Evolutionary conservation across 2,888 invertebrate genomes (phyloP), one percentile per base, ranked within the genome.

Genomic region (Teleiodes luculella): DNA sequence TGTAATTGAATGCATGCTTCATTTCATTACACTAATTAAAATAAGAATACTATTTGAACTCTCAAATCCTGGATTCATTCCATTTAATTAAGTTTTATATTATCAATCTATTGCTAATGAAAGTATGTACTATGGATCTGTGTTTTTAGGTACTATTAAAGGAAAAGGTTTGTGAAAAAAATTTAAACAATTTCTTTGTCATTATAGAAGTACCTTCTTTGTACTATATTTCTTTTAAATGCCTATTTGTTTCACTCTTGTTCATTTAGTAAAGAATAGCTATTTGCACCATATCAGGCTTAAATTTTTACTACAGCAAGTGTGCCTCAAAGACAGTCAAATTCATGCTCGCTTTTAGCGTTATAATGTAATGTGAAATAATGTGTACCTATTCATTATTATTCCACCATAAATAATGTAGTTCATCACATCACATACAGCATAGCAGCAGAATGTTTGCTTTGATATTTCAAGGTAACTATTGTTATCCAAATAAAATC

Each of bases 31-130:
- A 39, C 7, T 30, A 30, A 10, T 47, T 49, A 11, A 30, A 7
- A 37, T 33, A 11, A 2, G 33, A 5, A 41, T 11, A 20, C 4
- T 8, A 20, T 16, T 64, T 56, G 52, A 59, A 57, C 63, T 64
- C 53, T 20, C 62, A 55, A 66, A 62, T 64, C 64, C 65, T 46
- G 56, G 59, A 66, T 69, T 74, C 71, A 73, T 72, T 75, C 70
- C 72, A 70, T 68, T 60, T 67, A 47, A 53, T 54, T 69, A 67
- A 68, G 64, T 59, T 69, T 62, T 24, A 6, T 24, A 24, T 59
- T 24, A 55, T 53, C 58, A 63, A 51, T 55, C 51, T 52, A 55
- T 18, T 30, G 11, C 13, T 24, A 28, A 28, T 28, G 13, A 28
- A 43, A 43, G 43, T 28, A 20, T 28, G 43, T 28, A 20, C 43